These are phyloP conservation scores for Galagoides demidoff DNA, from an alignment of 2,797 vertebrate species.

Conservation along the genomic window DNA sequence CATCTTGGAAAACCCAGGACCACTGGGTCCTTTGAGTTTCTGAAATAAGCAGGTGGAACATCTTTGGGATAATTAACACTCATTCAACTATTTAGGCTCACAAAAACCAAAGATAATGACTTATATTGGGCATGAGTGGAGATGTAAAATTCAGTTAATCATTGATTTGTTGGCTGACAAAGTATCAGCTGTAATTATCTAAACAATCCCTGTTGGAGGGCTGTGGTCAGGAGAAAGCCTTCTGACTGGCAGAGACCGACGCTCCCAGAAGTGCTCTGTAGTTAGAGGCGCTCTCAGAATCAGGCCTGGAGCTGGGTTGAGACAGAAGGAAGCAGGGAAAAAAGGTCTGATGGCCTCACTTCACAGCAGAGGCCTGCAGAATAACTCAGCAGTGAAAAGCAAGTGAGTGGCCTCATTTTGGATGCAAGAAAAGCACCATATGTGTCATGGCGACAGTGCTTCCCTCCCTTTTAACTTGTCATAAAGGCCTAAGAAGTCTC, in stretches of 20 bases:
- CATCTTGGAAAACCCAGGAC: not conserved
- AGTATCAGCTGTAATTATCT: not conserved
- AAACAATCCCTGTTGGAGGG: not conserved
- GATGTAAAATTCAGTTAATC: not conserved
- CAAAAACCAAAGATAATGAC: not conserved
- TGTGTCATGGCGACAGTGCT: accelerated
- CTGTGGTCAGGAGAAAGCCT: not conserved
- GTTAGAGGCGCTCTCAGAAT: not conserved
- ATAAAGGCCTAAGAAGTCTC: not conserved
- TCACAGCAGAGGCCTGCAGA: not conserved
- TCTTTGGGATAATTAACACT: not conserved
- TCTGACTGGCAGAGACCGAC: not conserved
- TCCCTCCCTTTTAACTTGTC: not conserved
- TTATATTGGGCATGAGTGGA: not conserved
- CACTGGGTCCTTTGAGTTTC: not conserved
- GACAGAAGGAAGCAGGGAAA: not conserved
- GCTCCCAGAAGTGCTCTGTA: not conserved
- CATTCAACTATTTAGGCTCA: not conserved
- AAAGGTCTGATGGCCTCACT: not conserved
- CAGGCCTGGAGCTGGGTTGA: not conserved
- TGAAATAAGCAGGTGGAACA: not conserved
- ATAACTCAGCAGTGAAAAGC: not conserved
- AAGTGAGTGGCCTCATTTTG: not conserved
- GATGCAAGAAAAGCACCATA: not conserved
- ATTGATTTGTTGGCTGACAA: not conserved